A percentile compares a stretch with the other conserved stretches of the same genome.
These are phyloP conservation scores for Pristis pectinata DNA, from an alignment of 2,797 vertebrate species.

Conservation along the genomic window DNA sequence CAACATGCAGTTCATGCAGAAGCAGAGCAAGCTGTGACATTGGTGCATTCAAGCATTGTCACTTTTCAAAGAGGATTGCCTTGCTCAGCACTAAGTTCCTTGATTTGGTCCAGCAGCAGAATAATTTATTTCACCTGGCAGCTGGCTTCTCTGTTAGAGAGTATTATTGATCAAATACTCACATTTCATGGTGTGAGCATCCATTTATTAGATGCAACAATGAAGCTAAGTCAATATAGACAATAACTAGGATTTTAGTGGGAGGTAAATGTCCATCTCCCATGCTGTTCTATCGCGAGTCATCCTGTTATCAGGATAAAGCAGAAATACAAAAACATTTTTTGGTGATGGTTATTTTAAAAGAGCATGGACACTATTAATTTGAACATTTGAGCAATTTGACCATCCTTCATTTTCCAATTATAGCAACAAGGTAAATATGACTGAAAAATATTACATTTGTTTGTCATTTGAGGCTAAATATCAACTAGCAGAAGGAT, in stretches of 20 bases:
- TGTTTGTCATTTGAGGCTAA: background rate
- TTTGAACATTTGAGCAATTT: background rate
- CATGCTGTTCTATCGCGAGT: background rate
- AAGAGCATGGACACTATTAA: background rate
- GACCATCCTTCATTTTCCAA: background rate
- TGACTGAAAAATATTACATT: background rate
- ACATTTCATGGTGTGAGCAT: background rate
- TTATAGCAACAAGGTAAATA: background rate
- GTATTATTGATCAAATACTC: background rate
- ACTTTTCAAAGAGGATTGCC: background rate
- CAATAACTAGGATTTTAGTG: background rate
- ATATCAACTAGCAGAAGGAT: background rate
- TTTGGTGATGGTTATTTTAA: background rate
- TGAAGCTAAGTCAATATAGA: constrained; percentile 1
- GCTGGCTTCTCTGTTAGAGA: background rate
- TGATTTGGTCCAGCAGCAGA: background rate
- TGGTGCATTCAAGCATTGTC: background rate
- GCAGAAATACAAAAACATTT: background rate
- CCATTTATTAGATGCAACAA: background rate
- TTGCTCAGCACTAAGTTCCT: background rate
- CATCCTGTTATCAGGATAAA: background rate
- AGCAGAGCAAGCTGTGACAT: too few species aligned
- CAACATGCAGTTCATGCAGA: background rate
- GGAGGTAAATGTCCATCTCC: background rate
- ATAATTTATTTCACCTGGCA: background rate